phyloP scores from a whole-genome alignment of 2,113 vertebrate species.

The Embiotoca jacksoni region DNA sequence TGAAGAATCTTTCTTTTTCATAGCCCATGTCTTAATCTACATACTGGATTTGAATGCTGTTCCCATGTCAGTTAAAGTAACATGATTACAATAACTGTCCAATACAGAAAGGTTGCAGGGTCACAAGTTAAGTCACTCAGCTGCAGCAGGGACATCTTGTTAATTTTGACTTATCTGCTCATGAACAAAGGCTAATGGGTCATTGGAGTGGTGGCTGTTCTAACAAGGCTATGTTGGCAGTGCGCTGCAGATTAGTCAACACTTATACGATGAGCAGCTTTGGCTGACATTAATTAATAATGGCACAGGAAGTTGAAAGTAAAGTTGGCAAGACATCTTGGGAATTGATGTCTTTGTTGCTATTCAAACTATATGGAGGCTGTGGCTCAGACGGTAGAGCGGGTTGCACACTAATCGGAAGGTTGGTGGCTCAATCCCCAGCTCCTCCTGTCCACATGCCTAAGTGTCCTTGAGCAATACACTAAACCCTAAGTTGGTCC shows the following conservation, averaged over 20 bases:
- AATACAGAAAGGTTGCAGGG: slow-evolving; percentile 10
- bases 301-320: slow-evolving; percentile 31
- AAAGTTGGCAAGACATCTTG: slow-evolving; percentile 50
- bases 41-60: not conserved
- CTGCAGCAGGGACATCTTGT: slow-evolving; percentile 25
- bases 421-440: too few relatives aligned
- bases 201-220: slow-evolving; percentile 26
- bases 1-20: not conserved
- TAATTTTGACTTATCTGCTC: slow-evolving; percentile 44
- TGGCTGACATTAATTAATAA: slow-evolving; percentile 52
- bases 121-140: slow-evolving; percentile 24
- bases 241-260: slow-evolving; percentile 31
- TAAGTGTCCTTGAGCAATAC: too few relatives aligned
- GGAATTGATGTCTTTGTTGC: slow-evolving; percentile 40
- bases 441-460: too few relatives aligned
- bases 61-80: slow-evolving; percentile 14
- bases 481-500: too few relatives aligned
- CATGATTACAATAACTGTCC: slow-evolving; percentile 4
- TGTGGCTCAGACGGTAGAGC: too few relatives aligned
- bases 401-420: too few relatives aligned
- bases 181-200: slow-evolving; percentile 47
- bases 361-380: slow-evolving; percentile 11
- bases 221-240: slow-evolving; percentile 45
- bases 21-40: not conserved
- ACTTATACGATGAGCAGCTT: slow-evolving; percentile 21